Evolutionary conservation across 2,113 vertebrate species (phyloP).

Genomic region (Alectura lathami): DNA sequence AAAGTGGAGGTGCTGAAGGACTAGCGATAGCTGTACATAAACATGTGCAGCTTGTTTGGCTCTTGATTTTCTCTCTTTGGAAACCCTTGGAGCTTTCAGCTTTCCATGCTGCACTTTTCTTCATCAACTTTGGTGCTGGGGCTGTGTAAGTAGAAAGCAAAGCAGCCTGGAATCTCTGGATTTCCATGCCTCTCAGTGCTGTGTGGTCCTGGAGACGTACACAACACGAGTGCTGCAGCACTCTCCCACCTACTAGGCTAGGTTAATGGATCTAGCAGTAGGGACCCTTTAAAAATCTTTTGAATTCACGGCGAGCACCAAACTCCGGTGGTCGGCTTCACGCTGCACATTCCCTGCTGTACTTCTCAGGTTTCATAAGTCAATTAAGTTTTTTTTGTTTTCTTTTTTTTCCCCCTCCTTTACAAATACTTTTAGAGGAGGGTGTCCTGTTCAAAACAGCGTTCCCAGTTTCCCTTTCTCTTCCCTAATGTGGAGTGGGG

Average conservation of each 20-base stretch:
- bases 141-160: neutral
- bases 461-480: neutral
- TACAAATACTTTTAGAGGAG: neutral
- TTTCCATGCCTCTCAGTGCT: neutral
- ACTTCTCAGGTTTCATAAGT: neutral
- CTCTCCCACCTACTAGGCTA: constrained; percentile 7
- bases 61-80: neutral
- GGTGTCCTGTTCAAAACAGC: neutral
- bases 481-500: neutral
- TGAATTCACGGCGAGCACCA: neutral
- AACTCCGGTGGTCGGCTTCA: neutral
- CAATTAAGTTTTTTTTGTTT: neutral
- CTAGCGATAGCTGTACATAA: neutral
- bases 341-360: neutral
- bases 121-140: neutral
- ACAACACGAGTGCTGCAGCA: rapidly evolving
- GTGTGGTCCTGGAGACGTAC: neutral
- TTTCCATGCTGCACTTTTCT: neutral
- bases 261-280: neutral
- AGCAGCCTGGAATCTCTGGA: neutral
- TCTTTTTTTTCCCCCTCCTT: too few relatives aligned
- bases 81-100: neutral
- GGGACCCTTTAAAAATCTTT: neutral
- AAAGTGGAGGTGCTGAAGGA: neutral
- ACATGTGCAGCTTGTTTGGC: neutral